Evolutionary conservation across 2,888 invertebrate species (phyloP), one percentile per base, ranked within the genome.

Genomic region (Lepidocyrtinus sp.): DNA sequence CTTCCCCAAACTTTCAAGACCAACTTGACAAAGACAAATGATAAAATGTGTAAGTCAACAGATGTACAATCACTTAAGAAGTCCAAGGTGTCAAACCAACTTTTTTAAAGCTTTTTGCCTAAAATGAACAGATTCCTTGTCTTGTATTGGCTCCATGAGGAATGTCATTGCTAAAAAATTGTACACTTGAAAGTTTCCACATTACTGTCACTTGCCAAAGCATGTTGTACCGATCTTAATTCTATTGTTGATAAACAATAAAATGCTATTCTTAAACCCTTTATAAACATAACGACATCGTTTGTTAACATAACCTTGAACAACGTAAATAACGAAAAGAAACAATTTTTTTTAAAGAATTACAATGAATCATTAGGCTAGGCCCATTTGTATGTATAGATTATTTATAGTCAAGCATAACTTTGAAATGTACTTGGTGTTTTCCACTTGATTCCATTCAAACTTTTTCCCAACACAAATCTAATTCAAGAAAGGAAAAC

Each of bases 11-110:
- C 2, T 50, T 50, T 50, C 5, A 7, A 50, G 50, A 50, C 2
- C 2, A 12, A 50, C 50, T 50, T 50, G 50, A 50, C 50, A 50
- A 50, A 50, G 50, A 50, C 50, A 50, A 50, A 50, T 50, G 50
- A 50, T 50, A 50, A 50, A 50, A 50, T 50, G 50, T 17, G 50
- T n/a, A 50, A 50, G 50, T 50, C 50, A 50, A 50, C 50, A 50
- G 50, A 50, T 50, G 50, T 50, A 50, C 50, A 50, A 50, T 50
- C 50, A 50, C 50, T 50, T 50, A 50, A 50, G 50, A 50, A 50
- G 50, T 50, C 50, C 12, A 50, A 50, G 50, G 50, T 50, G 50
- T 50, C 50, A 50, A 17, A 50, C 50, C 50, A 50, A 50, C 50
- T 7, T n/a, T 50, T 50, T 50, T 50, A 15, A n/a, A 17, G 17